These are phyloP conservation scores for Ptychochromis oligacanthus DNA, from an alignment of 2,113 vertebrate species.

Conservation along the genomic window DNA sequence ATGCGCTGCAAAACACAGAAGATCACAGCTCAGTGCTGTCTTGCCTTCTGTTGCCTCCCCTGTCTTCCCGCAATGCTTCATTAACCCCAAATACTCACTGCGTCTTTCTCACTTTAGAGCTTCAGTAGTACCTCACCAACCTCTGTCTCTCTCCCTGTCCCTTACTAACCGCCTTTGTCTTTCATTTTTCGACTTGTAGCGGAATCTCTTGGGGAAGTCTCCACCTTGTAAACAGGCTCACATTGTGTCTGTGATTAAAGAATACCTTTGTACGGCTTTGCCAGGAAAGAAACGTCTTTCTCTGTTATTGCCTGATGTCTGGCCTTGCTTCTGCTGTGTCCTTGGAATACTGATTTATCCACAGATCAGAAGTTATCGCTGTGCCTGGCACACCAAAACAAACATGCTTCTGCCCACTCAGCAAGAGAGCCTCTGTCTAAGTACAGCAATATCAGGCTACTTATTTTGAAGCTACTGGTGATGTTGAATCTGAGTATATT, in stretches of 20 bases:
- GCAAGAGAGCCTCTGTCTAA: conserved; percentile 5
- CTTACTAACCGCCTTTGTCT: conserved; percentile 18
- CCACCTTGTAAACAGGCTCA: conserved; percentile 42
- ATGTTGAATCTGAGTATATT: background rate
- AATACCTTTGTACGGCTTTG: conserved; percentile 36
- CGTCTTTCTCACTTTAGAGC: conserved; percentile 33
- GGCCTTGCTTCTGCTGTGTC: conserved; percentile 24
- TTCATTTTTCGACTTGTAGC: conserved; percentile 19
- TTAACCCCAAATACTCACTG: conserved; percentile 59
- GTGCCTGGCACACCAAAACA: conserved; percentile 13
- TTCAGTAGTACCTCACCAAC: conserved; percentile 4
- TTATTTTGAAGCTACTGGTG: background rate
- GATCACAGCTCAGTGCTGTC: conserved; percentile 32
- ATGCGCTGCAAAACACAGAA: conserved; percentile 39
- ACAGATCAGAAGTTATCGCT: conserved; percentile 29
- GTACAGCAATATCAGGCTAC: background rate
- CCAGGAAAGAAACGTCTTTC: conserved; percentile 15
- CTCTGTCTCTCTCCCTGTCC: conserved; percentile 4
- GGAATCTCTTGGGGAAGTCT: conserved; percentile 31
- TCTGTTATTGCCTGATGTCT: conserved; percentile 34
- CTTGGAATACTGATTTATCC: conserved; percentile 62
- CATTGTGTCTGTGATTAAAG: conserved; percentile 53
- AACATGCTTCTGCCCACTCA: conserved; percentile 40
- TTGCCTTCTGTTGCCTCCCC: conserved; percentile 40
- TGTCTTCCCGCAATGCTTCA: conserved; percentile 50